Base-by-base conservation (phyloP, 2,797 vertebrate species). In the Amblyraja radiata region DNA sequence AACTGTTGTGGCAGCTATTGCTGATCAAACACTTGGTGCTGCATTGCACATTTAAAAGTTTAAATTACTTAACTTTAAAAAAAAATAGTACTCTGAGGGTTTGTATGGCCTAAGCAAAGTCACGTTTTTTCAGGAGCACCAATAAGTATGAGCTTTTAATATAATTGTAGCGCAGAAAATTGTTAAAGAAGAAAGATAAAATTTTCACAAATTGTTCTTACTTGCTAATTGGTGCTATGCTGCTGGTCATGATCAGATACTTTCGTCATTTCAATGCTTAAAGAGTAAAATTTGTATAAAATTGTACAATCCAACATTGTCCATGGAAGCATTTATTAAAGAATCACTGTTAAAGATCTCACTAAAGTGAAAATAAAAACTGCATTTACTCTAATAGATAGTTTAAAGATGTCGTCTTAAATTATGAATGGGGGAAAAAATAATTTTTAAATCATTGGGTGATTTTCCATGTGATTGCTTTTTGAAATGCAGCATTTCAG, bases 121-220 rank as follows among this genome's bases (percentile, higher is more conserved):
- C 23, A 92, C 90, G 14, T 28, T 92, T 92, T 76, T 28, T 76
- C 71, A 76, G 90, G 71, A 32, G 36, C n/a, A 54, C 23, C n/a
- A 25, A 39, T 91, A 18, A 28, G 36, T 91, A 73, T 71, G 73
- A 46, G 2, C n/a, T 91, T 74, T 91, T 65, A 71, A 13, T 92
- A 74, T 54, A 73, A 73, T 28, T 76, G 10, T 92, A 13, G 90
- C 23, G 71, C 7, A 73, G 46, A 46, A 32, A 90, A 46, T 9
- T 18, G 21, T 8, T 25, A 73, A 73, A 73, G 10, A 68, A 21
- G 28, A 28, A 76, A 7, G 25, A 28, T 73, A 10, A 6, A 76
- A 58, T 76, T 76, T 92, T 46, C 18, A 46, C 10, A 91, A 73
- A 91, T 91, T 74, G 36, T 73, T 92, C 71, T 73, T 76, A 76